Evolutionary conservation across 2,888 invertebrate species (phyloP).

Genomic region (Carpatolechia fugitivella): DNA sequence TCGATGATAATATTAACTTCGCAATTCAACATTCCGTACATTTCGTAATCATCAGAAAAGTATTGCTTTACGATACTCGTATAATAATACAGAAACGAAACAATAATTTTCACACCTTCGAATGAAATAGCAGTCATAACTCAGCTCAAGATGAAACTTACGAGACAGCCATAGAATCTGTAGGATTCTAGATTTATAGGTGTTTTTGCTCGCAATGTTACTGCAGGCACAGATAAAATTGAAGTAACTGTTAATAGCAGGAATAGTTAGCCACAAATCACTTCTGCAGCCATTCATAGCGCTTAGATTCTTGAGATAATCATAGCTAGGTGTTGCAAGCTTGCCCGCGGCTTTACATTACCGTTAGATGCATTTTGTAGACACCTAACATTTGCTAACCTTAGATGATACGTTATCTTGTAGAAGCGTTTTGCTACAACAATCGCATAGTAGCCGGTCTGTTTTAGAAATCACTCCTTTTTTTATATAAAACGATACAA

Average conservation of each 20-base stretch:
- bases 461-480: too few species aligned
- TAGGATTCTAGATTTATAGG: constrained; percentile 1
- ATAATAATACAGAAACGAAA: neutral
- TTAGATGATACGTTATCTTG: too few species aligned
- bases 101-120: neutral
- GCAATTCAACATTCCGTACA: too few species aligned
- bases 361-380: neutral
- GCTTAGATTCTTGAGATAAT: constrained; percentile 8
- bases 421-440: too few species aligned
- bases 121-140: neutral
- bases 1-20: too few species aligned
- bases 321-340: neutral
- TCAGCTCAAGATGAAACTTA: neutral
- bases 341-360: neutral
- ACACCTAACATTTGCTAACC: neutral
- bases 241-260: neutral
- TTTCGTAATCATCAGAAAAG: too few species aligned
- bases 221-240: neutral
- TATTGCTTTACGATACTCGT: too few species aligned
- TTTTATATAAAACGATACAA: too few species aligned
- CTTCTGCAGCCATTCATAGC: neutral
- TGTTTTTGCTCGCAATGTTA: neutral
- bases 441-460: neutral
- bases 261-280: constrained; percentile 3
- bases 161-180: neutral